Evolutionary conservation across 2,113 vertebrate genomes (phyloP).

Genomic region (Percopsis transmontana): DNA sequence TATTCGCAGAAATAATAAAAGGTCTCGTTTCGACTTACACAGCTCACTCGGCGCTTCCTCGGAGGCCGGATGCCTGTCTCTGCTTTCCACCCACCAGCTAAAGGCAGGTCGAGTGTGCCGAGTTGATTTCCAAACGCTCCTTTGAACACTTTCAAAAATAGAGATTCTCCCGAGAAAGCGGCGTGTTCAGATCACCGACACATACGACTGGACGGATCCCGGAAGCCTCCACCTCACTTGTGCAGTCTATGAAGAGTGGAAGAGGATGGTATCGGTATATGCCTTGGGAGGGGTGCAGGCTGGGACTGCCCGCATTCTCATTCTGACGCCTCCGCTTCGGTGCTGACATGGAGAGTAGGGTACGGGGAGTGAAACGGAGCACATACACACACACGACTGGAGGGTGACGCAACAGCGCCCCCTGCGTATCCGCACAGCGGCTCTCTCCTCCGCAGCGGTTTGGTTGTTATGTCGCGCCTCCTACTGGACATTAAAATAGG

Average conservation of each 20-base stretch:
- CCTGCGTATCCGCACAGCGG: slow-evolving; percentile 3
- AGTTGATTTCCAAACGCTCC: not conserved
- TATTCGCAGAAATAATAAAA: slow-evolving; percentile 69
- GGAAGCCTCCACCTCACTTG: not conserved
- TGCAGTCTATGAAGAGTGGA: not conserved
- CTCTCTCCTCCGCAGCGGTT: not conserved
- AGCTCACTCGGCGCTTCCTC: slow-evolving; percentile 50
- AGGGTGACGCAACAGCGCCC: slow-evolving; percentile 17
- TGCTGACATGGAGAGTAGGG: slow-evolving; percentile 43
- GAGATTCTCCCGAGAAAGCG: not conserved
- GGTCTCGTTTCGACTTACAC: slow-evolving; percentile 62
- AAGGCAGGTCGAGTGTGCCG: slow-evolving; percentile 20
- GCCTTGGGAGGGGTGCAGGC: slow-evolving; percentile 31
- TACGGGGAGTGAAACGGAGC: slow-evolving; percentile 21
- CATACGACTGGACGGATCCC: not conserved
- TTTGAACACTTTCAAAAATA: not conserved
- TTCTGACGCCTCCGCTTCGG: slow-evolving; percentile 65
- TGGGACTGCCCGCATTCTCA: slow-evolving; percentile 48
- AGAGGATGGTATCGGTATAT: slow-evolving; percentile 19
- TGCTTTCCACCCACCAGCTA: slow-evolving; percentile 67
- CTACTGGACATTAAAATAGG: slow-evolving; percentile 45
- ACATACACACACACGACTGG: not conserved
- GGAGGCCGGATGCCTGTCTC: slow-evolving; percentile 75
- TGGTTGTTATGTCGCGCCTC: slow-evolving; percentile 19
- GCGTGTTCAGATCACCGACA: not conserved